Evolutionary conservation across 2,797 vertebrate species (phyloP), one percentile per base, ranked within the genome.

Genomic region (Enteromius fasciolatus): DNA sequence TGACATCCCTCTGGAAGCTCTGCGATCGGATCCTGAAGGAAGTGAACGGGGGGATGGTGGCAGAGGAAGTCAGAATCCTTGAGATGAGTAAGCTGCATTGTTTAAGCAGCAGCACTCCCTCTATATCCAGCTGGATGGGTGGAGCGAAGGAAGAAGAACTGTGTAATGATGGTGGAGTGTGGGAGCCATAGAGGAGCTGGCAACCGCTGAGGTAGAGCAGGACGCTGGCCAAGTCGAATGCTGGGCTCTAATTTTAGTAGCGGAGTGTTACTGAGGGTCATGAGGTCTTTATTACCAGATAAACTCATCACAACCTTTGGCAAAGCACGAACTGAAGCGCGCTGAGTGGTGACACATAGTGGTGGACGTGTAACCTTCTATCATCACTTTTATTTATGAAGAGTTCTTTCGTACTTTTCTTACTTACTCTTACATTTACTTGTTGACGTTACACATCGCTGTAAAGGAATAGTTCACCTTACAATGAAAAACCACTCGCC

Each of bases 211-310:
- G 80, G 70, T 67, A 76, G 69, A 74, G 68, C 41, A 33, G 75
- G 74, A 67, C 23, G 0, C 0, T 85, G 87, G 93, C 95, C 95
- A 95, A 95, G 89, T 90, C 90, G 94, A 95, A 94, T 88, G 85
- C 90, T 90, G 89, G 90, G 87, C 90, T 95, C 94, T 95, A 95
- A 95, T 95, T 89, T 95, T 94, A 93, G 94, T 92, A 94, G 88
- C 36, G 78, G 76, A 80, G 92, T 94, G 94, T 94, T 94, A 94
- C 92, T 95, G 91, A 90, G 94, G 94, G 94, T 94, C 94, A 93
- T 85, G 91, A 92, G 90, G 90, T 92, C 90, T 91, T 92, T 87
- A 92, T 94, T 94, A 90, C 89, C 77, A 88, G 90, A 94, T 94
- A 93, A 93, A 93, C 91, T 89, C 90, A 92, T 83, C 64, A 36